These are phyloP conservation scores for Falco punctatus DNA, from an alignment of 2,113 vertebrate species.

Conservation along the genomic window DNA sequence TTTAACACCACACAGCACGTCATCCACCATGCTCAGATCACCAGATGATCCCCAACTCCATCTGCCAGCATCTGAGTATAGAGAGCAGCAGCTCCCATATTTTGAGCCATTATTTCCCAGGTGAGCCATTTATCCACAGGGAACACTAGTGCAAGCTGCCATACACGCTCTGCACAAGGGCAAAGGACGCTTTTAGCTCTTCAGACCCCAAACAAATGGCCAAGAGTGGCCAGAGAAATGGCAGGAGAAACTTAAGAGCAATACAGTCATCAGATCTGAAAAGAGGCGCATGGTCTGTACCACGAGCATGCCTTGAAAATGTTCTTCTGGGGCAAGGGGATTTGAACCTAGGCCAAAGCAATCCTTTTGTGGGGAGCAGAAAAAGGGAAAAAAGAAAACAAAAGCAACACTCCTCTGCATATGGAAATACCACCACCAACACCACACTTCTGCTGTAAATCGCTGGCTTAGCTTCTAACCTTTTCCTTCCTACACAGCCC, in stretches of 20 bases:
- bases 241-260: neutral
- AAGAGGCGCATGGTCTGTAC: neutral
- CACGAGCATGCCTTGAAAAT: neutral
- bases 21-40: neutral
- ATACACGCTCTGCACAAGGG: fast-evolving
- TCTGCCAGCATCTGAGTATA: slow-evolving; percentile 4
- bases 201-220: neutral
- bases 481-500: neutral
- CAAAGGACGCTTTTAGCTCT: neutral
- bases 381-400: neutral
- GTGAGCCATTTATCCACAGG: neutral
- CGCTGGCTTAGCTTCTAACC: neutral
- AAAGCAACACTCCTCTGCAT: neutral
- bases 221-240: neutral
- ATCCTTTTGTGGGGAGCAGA: neutral
- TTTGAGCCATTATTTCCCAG: neutral
- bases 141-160: neutral
- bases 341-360: neutral
- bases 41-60: slow-evolving; percentile 27
- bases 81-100: neutral
- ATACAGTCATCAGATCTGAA: neutral
- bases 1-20: neutral
- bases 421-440: neutral
- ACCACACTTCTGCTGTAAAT: neutral
- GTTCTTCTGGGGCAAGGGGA: neutral